A percentile compares a stretch with the other conserved stretches of the same genome.
phyloP scores from a whole-genome alignment of 2,888 invertebrate species.

The Beris morrisii region DNA sequence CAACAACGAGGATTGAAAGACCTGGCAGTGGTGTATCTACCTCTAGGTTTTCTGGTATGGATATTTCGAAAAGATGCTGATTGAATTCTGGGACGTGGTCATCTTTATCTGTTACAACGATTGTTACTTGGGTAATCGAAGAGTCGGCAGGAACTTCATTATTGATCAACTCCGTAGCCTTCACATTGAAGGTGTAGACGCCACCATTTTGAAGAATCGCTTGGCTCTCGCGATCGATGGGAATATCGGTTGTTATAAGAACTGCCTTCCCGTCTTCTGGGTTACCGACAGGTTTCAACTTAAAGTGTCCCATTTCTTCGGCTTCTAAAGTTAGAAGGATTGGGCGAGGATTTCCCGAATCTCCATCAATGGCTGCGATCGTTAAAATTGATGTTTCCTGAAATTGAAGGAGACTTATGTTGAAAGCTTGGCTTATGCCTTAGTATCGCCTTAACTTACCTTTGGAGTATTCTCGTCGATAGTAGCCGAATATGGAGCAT shows the following conservation, averaged over 20 bases:
- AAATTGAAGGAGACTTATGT: background rate
- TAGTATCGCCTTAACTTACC: slow-evolving; percentile 50
- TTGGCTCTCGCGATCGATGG: slow-evolving; percentile 75
- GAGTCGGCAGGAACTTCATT: slow-evolving; percentile 70
- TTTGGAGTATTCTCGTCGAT: slow-evolving; percentile 73
- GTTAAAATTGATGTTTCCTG: slow-evolving; percentile 68
- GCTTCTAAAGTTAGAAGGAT: slow-evolving; percentile 70
- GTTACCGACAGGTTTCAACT: slow-evolving; percentile 58
- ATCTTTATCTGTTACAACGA: slow-evolving; percentile 77
- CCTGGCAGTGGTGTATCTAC: slow-evolving; percentile 70
- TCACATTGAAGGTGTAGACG: slow-evolving; percentile 71
- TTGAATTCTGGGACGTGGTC: slow-evolving; percentile 76
- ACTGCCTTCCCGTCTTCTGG: slow-evolving; percentile 61
- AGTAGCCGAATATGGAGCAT: slow-evolving; percentile 77
- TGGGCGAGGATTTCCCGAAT: slow-evolving; percentile 71
- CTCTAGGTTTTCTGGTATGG: slow-evolving; percentile 76
- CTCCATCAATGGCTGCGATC: slow-evolving; percentile 78
- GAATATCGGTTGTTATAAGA: slow-evolving; percentile 65
- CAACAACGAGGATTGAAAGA: slow-evolving; percentile 72
- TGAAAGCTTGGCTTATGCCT: slow-evolving; percentile 4
- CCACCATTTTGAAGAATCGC: slow-evolving; percentile 76
- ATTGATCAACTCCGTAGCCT: slow-evolving; percentile 75
- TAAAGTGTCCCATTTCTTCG: slow-evolving; percentile 70
- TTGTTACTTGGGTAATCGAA: slow-evolving; percentile 69
- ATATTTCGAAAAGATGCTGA: slow-evolving; percentile 65